Conservation (phyloP, 2,888 invertebrate species). For the Taenaris catops region DNA sequence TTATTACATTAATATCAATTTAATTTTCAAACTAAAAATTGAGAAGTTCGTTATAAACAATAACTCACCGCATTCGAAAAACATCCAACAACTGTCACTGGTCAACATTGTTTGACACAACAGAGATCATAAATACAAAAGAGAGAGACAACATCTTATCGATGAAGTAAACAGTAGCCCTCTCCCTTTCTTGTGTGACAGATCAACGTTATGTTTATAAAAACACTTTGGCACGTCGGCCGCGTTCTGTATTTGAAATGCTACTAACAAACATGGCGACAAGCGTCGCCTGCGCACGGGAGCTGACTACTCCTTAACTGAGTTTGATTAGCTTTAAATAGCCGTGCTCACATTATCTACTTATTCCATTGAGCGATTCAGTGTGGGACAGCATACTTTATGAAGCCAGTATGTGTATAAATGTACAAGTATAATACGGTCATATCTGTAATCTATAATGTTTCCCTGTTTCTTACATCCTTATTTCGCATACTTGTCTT, state of each 20-base stretch:
- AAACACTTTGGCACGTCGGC: constrained; percentile 39
- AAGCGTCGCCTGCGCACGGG: constrained; percentile 60
- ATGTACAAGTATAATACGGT: too few relatives aligned
- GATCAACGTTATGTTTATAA: constrained; percentile 11
- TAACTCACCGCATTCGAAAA: constrained; percentile 16
- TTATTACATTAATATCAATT: too few relatives aligned
- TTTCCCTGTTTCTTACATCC: too few relatives aligned
- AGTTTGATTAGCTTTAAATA: constrained; percentile 84
- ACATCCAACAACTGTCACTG: constrained; percentile 68
- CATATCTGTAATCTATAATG: too few relatives aligned
- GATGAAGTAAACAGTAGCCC: background rate
- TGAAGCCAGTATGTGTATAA: too few relatives aligned
- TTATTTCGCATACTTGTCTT: too few relatives aligned
- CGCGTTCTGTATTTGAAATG: constrained; percentile 49
- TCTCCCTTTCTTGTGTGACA: constrained; percentile 1
- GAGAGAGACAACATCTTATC: background rate
- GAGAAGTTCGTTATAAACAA: background rate
- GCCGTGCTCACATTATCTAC: constrained; percentile 79
- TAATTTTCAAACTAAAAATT: too few relatives aligned
- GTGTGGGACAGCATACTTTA: constrained; percentile 49
- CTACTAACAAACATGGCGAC: constrained; percentile 53
- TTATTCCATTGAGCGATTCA: constrained; percentile 74
- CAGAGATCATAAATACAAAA: constrained; percentile 9
- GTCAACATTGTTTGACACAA: constrained; percentile 37
- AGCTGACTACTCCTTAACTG: constrained; percentile 80